Conservation (phyloP, 2,797 vertebrate genomes). For the Eidolon dupreanum region DNA sequence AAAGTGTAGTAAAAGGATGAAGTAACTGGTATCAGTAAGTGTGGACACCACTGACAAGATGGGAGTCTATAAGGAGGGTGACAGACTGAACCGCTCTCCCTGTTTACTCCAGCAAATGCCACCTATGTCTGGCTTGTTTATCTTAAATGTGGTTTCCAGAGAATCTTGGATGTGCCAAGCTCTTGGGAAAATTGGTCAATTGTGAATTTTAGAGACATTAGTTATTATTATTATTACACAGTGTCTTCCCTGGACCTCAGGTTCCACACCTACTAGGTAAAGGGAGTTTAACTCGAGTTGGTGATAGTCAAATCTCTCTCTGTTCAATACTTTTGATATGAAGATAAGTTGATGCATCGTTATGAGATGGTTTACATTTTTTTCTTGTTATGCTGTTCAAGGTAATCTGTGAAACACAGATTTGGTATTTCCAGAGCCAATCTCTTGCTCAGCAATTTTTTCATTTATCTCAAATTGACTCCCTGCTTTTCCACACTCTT, state of each 20-base stretch:
- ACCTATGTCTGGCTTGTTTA: not conserved
- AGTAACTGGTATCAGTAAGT: not conserved
- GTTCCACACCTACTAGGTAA: not conserved
- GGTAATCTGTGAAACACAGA: not conserved
- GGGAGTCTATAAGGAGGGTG: no score
- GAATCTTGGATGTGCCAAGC: not conserved
- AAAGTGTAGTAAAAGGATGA: not conserved
- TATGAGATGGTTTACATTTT: not conserved
- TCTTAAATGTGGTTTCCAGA: not conserved
- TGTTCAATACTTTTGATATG: not conserved
- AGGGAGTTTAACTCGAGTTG: not conserved
- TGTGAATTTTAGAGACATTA: not conserved
- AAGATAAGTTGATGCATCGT: not conserved
- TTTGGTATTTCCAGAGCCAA: not conserved
- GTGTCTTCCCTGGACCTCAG: not conserved
- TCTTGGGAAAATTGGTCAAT: not conserved
- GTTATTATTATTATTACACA: not conserved
- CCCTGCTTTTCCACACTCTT: not conserved
- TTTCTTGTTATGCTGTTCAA: not conserved
- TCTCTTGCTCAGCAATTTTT: not conserved
- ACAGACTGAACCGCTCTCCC: not conserved
- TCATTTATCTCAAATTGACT: not conserved
- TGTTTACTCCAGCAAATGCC: not conserved
- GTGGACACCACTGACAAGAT: not conserved
- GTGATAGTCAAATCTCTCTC: not conserved